Base-by-base conservation (phyloP, 1,140 invertebrate genomes). In the Trachelipus rathkii region DNA sequence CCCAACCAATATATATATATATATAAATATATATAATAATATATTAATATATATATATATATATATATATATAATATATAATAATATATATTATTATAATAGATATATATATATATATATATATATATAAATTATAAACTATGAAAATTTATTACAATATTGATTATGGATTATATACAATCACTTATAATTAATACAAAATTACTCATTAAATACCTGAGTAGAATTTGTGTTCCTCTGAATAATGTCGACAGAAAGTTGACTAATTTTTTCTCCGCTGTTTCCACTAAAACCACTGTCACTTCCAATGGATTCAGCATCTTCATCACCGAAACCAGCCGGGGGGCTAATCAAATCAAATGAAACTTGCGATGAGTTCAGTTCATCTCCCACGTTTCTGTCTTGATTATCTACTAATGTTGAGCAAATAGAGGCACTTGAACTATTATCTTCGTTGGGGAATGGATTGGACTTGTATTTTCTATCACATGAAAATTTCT, bases 211-310 rank as follows among this genome's bases (percentile, higher is more conserved):
- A 53, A 1, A 24, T 33, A 60, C 45, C 67, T 69, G 73, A 73
- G 33, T 23, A 44, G 44, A 44, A 15, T 3, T 44, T 50, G 21
- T 19, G n/a, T 19, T 76, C 46, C 24, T 50, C 76, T 4, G 15
- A 74, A 50, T 77, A 46, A 60, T 72, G 15, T 43, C 60, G 23
- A 68, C 73, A 69, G 23, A 67, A 21, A 1, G 10, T 60, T 2
- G 33, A 13, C 13, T 70, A 15, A 33, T 72, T 71, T 11, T 70
- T 73, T 71, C 74, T 44, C 74, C 77, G 44, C 77, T 78, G 24
- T 75, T 74, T 33, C 77, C 77, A 73, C 77, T 78, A 23, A 78
- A 46, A n/a, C 77, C 77, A 46, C 77, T 78, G 44, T 78, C 77
- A 76, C 77, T 78, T 10, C 74, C 77, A 60, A 75, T 71, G 33